Conservation (phyloP, 2,797 vertebrate species). For the Chelmon rostratus region DNA sequence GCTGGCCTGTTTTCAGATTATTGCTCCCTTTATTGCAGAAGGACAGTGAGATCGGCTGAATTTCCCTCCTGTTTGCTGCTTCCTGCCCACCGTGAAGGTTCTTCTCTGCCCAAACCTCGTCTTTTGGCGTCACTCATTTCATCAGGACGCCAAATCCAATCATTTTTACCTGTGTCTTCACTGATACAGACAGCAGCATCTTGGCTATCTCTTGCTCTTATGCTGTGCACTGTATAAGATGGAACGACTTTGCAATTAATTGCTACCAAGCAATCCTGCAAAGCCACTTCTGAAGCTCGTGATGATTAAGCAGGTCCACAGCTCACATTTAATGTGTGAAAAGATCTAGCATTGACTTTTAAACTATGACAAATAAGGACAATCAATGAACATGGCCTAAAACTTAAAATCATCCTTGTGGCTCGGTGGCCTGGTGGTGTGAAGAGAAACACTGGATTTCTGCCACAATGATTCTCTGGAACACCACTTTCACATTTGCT, state of each 20-base stretch:
- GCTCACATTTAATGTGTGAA: constrained; percentile 23
- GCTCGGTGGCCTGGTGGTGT: neutral
- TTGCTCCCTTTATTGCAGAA: constrained; percentile 39
- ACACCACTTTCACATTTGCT: neutral
- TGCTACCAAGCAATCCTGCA: neutral
- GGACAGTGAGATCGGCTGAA: neutral
- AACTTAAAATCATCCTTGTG: neutral
- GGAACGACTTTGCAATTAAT: neutral
- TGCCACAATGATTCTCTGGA: neutral
- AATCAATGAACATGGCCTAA: neutral
- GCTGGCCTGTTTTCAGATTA: constrained; percentile 44
- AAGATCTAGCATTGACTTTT: neutral
- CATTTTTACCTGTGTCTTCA: neutral
- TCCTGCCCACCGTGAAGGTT: neutral
- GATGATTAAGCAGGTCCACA: constrained; percentile 12
- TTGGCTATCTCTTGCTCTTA: neutral
- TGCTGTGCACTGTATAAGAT: neutral
- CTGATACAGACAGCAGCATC: neutral
- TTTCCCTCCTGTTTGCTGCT: neutral
- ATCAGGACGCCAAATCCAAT: neutral
- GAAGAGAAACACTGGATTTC: neutral
- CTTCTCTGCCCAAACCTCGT: neutral
- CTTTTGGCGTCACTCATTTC: constrained; percentile 25
- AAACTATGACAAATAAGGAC: constrained; percentile 7
- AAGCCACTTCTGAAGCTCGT: constrained; percentile 16